phyloP scores from a whole-genome alignment of 92 coral and sea anemone genomes.

The Zoanthus sansibaricus region DNA sequence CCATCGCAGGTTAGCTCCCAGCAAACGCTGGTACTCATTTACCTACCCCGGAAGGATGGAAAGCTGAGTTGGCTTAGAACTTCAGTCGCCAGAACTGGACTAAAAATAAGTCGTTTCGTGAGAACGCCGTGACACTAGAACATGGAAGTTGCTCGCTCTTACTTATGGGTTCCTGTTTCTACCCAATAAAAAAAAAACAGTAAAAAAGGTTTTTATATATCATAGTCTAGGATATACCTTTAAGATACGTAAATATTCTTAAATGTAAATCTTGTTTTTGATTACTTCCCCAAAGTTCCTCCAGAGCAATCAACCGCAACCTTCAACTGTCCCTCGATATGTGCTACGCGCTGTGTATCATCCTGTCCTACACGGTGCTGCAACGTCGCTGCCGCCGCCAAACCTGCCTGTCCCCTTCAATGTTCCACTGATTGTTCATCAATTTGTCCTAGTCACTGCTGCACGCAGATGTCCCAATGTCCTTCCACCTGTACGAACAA shows the following conservation, averaged over 20 bases:
- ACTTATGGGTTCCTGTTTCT: too few species aligned
- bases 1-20: too few species aligned
- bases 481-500: slow-evolving; percentile 24
- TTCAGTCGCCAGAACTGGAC: too few species aligned
- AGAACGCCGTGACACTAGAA: too few species aligned
- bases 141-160: too few species aligned
- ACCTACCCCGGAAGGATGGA: too few species aligned
- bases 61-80: too few species aligned
- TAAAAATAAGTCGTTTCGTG: too few species aligned
- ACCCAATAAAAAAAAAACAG: too few species aligned
- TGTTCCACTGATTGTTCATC: slow-evolving; percentile 22
- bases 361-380: slow-evolving; percentile 39
- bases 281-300: slow-evolving; percentile 27
- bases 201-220: too few species aligned
- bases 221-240: not conserved
- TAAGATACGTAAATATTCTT: not conserved
- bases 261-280: not conserved
- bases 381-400: not conserved
- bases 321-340: slow-evolving; percentile 35
- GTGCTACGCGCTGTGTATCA: slow-evolving; percentile 18
- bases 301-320: slow-evolving; percentile 19
- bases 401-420: slow-evolving; percentile 11
- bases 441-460: slow-evolving; percentile 27
- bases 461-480: not conserved
- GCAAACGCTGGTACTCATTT: too few species aligned